phyloP scores from a whole-genome alignment of 2,888 invertebrate species.

The Scaptomyza cyrtandrae region DNA sequence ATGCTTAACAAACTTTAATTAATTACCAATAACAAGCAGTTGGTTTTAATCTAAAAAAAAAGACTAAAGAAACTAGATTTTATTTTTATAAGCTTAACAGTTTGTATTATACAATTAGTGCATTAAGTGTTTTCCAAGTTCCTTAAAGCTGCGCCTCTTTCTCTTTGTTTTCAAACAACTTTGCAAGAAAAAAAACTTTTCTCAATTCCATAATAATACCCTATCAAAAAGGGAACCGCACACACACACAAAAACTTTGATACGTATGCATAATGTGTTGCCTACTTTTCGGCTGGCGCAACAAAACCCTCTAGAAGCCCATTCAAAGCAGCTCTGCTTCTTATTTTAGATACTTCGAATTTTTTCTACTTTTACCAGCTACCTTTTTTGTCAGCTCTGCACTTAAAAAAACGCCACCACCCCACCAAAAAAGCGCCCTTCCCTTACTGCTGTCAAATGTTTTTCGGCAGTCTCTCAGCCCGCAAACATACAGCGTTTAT shows the following conservation, averaged over 20 bases:
- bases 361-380: conserved; percentile 40
- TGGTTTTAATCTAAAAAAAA: no score
- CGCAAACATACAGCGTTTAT: conserved; percentile 74
- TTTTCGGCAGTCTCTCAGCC: conserved; percentile 28
- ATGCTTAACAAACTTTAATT: no score
- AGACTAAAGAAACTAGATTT: no score
- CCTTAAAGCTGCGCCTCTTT: no score
- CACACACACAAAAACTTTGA: conserved; percentile 30
- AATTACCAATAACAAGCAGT: no score
- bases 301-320: conserved; percentile 33
- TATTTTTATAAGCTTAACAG: not conserved
- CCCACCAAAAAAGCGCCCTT: not conserved
- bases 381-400: conserved; percentile 17
- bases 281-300: conserved; percentile 61
- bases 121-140: no score
- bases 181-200: not conserved
- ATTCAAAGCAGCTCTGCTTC: conserved; percentile 35
- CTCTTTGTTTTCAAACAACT: not conserved
- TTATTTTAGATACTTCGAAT: conserved; percentile 26
- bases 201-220: conserved; percentile 7
- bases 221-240: conserved; percentile 16
- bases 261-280: conserved; percentile 71
- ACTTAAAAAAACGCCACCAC: conserved; percentile 8
- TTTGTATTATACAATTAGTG: not conserved
- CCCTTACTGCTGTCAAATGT: not conserved